Percentiles rank a stretch among this genome's conserved stretches.
Conservation (phyloP, 2,113 vertebrate genomes). For the Tachysurus fulvidraco region DNA sequence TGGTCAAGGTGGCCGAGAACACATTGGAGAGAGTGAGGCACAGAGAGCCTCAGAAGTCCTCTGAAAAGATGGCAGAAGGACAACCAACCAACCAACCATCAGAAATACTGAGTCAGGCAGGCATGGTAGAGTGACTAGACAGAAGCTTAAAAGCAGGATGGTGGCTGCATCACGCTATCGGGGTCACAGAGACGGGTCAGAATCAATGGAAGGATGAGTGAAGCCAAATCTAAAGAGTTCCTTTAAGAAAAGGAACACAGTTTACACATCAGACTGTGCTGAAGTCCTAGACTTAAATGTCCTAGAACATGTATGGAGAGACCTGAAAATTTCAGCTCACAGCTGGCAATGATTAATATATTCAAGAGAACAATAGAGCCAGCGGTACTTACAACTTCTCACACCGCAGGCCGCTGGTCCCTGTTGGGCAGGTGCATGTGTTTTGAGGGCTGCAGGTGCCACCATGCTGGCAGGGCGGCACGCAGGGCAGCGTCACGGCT, state of each 20-base stretch:
- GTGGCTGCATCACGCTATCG: neutral
- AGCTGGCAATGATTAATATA: neutral
- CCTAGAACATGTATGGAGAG: neutral
- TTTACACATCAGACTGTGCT: neutral
- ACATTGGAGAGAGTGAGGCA: neutral
- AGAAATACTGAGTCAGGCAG: neutral
- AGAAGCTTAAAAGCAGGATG: neutral
- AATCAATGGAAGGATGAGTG: neutral
- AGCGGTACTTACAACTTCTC: slow-evolving; percentile 71
- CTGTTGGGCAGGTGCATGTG: slow-evolving; percentile 73
- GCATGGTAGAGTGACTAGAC: neutral
- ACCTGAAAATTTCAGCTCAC: neutral
- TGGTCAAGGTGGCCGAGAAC: neutral
- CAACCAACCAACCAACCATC: neutral
- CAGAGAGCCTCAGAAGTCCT: neutral
- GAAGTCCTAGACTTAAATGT: neutral
- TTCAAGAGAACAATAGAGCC: neutral
- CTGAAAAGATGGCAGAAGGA: neutral
- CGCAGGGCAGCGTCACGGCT: slow-evolving; percentile 74
- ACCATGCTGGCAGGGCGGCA: slow-evolving; percentile 77
- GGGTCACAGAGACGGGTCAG: neutral
- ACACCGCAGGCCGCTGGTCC: slow-evolving; percentile 76
- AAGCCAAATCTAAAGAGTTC: neutral
- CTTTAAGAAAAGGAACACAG: neutral
- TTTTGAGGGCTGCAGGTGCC: slow-evolving; percentile 75